phyloP scores from a whole-genome alignment of 1,140 invertebrate genomes.

The Contarinia nasturtii region DNA sequence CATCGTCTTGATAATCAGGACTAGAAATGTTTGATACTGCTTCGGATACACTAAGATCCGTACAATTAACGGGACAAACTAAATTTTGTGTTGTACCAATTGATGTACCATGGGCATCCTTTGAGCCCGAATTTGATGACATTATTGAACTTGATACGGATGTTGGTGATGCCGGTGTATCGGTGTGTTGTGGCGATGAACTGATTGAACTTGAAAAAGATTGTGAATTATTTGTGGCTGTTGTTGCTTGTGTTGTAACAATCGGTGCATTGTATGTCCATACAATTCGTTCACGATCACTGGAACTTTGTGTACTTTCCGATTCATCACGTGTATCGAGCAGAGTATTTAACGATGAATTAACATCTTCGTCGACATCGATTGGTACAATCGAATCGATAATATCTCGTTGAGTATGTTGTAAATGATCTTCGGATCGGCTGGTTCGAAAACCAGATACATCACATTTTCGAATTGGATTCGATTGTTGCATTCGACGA shows the following conservation, averaged over 20 bases:
- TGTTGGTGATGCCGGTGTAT: conserved; percentile 57
- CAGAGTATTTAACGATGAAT: conserved; percentile 76
- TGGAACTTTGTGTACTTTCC: conserved; percentile 21
- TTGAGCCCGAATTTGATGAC: conserved; percentile 44
- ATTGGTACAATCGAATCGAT: conserved; percentile 53
- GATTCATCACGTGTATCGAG: conserved; percentile 61
- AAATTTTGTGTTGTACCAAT: conserved; percentile 8
- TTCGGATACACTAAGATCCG: conserved; percentile 53
- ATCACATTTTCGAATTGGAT: conserved; percentile 20
- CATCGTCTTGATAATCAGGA: conserved; percentile 65
- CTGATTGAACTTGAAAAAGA: conserved; percentile 28
- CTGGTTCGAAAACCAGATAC: conserved; percentile 46
- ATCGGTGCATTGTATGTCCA: conserved; percentile 82
- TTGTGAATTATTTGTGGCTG: conserved; percentile 8
- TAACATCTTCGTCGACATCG: conserved; percentile 82
- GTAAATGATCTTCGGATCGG: conserved; percentile 69
- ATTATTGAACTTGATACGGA: conserved; percentile 71
- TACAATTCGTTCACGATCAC: conserved; percentile 41
- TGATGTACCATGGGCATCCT: conserved; percentile 23
- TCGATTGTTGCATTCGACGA: conserved; percentile 11
- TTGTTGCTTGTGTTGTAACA: conserved; percentile 20
- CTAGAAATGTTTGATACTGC: conserved; percentile 73
- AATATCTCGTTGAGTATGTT: conserved; percentile 29
- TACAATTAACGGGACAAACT: conserved; percentile 9
- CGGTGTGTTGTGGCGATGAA: conserved; percentile 26